phyloP scores from a whole-genome alignment of 2,888 invertebrate species.

The Pseudeuparius sepicola region DNA sequence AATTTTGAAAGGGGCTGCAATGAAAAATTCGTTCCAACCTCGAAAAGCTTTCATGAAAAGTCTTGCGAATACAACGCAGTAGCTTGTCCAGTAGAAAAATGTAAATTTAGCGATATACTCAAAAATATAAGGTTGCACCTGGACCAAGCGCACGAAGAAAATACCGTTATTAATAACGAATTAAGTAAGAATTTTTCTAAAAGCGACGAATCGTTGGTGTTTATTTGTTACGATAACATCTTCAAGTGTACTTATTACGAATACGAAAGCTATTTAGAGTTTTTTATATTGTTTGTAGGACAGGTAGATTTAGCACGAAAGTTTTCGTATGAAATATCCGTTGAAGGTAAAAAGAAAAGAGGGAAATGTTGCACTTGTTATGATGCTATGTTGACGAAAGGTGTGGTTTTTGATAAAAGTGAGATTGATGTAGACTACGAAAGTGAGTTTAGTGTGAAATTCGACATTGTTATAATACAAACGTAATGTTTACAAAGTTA shows the following conservation, averaged over 20 bases:
- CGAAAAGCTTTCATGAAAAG: constrained; percentile 25
- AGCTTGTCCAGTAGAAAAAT: constrained; percentile 26
- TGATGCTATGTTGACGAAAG: constrained; percentile 23
- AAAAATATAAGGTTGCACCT: constrained; percentile 25
- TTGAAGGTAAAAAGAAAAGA: constrained; percentile 16
- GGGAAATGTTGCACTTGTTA: constrained; percentile 25
- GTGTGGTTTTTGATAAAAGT: constrained; percentile 23
- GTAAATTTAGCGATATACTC: constrained; percentile 20
- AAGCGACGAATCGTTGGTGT: constrained; percentile 26
- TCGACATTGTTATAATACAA: too few species aligned
- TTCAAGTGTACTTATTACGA: constrained; percentile 30
- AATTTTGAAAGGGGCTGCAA: constrained; percentile 28
- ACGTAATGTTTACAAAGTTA: too few species aligned
- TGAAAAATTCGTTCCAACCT: constrained; percentile 20
- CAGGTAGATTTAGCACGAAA: constrained; percentile 24
- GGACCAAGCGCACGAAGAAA: constrained; percentile 21
- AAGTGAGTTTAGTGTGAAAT: constrained; percentile 20
- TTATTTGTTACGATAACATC: constrained; percentile 26
- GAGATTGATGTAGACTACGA: constrained; percentile 19
- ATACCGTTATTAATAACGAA: constrained; percentile 22
- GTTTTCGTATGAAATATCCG: constrained; percentile 25
- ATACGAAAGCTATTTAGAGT: constrained; percentile 28
- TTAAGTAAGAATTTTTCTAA: constrained; percentile 20
- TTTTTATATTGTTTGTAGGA: constrained; percentile 28
- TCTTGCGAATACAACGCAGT: constrained; percentile 29